phyloP scores from a whole-genome alignment of 2,113 vertebrate species.

The Phalacrocorax carbo region DNA sequence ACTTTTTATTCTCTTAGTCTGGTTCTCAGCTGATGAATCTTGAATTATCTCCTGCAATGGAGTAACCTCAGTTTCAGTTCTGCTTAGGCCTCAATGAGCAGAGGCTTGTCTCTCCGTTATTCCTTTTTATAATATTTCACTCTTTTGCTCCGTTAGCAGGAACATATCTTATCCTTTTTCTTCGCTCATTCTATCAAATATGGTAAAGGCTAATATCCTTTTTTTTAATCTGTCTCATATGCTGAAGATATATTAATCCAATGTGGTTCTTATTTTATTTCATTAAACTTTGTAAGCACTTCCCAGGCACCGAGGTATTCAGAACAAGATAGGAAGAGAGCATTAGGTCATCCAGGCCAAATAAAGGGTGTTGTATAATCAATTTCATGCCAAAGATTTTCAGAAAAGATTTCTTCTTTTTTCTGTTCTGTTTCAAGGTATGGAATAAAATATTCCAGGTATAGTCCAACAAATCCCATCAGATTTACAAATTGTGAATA shows the following conservation, averaged over 20 bases:
- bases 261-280: fast-evolving
- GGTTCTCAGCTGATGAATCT: background rate
- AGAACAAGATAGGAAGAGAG: background rate
- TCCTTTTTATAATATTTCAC: background rate
- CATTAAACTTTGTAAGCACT: background rate
- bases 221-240: background rate
- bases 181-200: background rate
- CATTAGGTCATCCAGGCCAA: background rate
- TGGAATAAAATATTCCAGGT: background rate
- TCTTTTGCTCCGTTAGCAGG: background rate
- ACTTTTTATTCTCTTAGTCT: background rate
- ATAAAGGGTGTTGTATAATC: background rate
- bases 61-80: background rate
- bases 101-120: background rate
- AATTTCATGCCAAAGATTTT: background rate
- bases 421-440: background rate
- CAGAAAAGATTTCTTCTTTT: background rate
- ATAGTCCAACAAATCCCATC: background rate
- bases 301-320: background rate
- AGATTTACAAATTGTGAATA: background rate
- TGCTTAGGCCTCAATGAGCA: background rate
- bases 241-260: background rate
- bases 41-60: background rate
- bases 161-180: background rate
- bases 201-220: background rate